These are phyloP conservation scores for Limnephilus auricula DNA, from an alignment of 2,888 invertebrate species.

Conservation along the genomic window DNA sequence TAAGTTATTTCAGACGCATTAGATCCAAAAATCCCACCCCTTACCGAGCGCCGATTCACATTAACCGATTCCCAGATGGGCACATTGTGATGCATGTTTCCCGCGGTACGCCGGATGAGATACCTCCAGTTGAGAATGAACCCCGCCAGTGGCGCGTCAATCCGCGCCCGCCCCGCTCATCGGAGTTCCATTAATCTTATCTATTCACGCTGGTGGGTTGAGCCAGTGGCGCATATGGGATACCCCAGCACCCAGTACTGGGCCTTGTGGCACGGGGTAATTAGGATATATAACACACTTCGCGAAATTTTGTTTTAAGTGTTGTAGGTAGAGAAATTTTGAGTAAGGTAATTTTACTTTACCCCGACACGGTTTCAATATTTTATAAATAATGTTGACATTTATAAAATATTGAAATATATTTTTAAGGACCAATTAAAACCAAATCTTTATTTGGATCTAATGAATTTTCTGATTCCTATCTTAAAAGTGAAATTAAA, in stretches of 20 bases:
- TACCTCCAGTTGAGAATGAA: constrained; percentile 13
- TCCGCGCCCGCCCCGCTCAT: constrained; percentile 69
- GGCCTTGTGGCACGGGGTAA: constrained; percentile 6
- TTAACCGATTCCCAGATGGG: constrained; percentile 40
- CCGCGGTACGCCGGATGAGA: constrained; percentile 45
- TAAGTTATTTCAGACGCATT: constrained; percentile 34
- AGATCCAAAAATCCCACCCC: constrained; percentile 7
- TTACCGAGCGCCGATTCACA: constrained; percentile 26
- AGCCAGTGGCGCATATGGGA: constrained; percentile 67
- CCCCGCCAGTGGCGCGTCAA: constrained; percentile 67
- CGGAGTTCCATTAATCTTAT: constrained; percentile 73
- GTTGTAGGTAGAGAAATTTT: background rate
- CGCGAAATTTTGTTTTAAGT: background rate
- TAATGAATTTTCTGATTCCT: background rate
- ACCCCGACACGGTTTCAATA: background rate
- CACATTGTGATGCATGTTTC: constrained; percentile 47
- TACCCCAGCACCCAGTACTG: too few species aligned
- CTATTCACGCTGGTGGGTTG: constrained; percentile 72
- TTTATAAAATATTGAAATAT: too few species aligned
- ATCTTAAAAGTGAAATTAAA: background rate
- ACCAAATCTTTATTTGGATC: background rate
- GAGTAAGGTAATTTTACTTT: background rate
- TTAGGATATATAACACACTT: constrained; percentile 47
- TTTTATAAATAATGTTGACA: background rate
- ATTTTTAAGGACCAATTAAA: background rate